Evolutionary conservation across 2,888 invertebrate genomes (phyloP).

Genomic region (Mechanitis mazaeus): DNA sequence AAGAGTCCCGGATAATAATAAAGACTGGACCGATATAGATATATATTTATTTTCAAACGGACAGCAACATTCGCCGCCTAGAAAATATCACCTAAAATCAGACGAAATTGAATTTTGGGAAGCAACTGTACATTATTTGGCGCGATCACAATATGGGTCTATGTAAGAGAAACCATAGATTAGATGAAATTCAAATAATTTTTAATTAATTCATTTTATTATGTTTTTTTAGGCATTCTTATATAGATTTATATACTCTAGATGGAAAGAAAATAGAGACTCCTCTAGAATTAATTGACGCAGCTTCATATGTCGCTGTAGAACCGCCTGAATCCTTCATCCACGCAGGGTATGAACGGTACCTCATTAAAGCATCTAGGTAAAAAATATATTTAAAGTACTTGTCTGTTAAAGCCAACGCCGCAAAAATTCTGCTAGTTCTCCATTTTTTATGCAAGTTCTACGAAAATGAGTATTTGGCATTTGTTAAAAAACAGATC

Average conservation of each 20-base stretch:
- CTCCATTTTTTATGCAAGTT: too few species aligned
- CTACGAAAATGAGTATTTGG: too few species aligned
- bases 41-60: constrained; percentile 63
- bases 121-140: constrained; percentile 44
- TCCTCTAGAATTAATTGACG: constrained; percentile 47
- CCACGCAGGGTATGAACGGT: constrained; percentile 57
- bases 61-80: constrained; percentile 55
- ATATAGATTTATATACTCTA: constrained; percentile 51
- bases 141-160: constrained; percentile 52
- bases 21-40: constrained; percentile 40
- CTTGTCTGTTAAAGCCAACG: too few species aligned
- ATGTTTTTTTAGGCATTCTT: constrained; percentile 37
- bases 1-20: constrained; percentile 32
- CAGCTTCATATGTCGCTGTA: constrained; percentile 59
- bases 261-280: constrained; percentile 46
- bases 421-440: too few species aligned
- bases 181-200: constrained; percentile 14
- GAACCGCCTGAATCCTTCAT: constrained; percentile 47
- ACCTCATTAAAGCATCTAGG: constrained; percentile 59
- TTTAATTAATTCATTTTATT: background rate
- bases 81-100: constrained; percentile 53
- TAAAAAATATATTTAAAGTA: constrained; percentile 22
- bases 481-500: too few species aligned
- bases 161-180: constrained; percentile 38
- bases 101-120: constrained; percentile 52